Percentiles rank a stretch among this genome's conserved stretches.
Evolutionary conservation across 2,888 invertebrate species (phyloP).

Genomic region (Lymantria dispar): DNA sequence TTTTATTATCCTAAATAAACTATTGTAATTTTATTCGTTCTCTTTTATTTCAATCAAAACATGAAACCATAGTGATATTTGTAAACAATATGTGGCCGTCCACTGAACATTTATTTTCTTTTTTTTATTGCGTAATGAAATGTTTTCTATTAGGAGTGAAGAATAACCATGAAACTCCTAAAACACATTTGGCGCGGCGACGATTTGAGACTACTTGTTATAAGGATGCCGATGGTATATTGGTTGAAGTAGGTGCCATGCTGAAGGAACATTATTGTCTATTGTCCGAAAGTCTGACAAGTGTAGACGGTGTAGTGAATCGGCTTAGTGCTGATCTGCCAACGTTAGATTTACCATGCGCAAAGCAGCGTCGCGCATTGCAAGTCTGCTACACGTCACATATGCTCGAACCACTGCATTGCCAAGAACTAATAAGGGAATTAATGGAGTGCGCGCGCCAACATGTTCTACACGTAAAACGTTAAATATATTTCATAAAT

Average conservation of each 20-base stretch:
- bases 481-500: neutral
- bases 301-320: slow-evolving; percentile 14
- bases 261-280: slow-evolving; percentile 26
- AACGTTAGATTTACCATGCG: slow-evolving; percentile 18
- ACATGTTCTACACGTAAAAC: slow-evolving; percentile 8
- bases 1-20: slow-evolving; percentile 4
- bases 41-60: slow-evolving; percentile 19
- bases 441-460: slow-evolving; percentile 36
- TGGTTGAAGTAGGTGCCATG: slow-evolving; percentile 17
- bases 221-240: slow-evolving; percentile 7
- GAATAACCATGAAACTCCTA: slow-evolving; percentile 9
- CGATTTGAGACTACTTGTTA: neutral
- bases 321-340: neutral
- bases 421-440: slow-evolving; percentile 26
- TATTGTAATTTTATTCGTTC: neutral
- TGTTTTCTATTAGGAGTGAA: slow-evolving; percentile 9
- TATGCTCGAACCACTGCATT: slow-evolving; percentile 25
- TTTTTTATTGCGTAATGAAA: slow-evolving; percentile 12
- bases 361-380: slow-evolving; percentile 17
- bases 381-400: slow-evolving; percentile 29
- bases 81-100: slow-evolving; percentile 13
- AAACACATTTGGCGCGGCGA: slow-evolving; percentile 4
- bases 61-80: slow-evolving; percentile 32
- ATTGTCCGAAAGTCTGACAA: slow-evolving; percentile 18
- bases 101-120: slow-evolving; percentile 19